Percentiles rank a stretch among this genome's conserved stretches.
phyloP scores from a whole-genome alignment of 2,888 invertebrate species.

The Papilio elwesi region DNA sequence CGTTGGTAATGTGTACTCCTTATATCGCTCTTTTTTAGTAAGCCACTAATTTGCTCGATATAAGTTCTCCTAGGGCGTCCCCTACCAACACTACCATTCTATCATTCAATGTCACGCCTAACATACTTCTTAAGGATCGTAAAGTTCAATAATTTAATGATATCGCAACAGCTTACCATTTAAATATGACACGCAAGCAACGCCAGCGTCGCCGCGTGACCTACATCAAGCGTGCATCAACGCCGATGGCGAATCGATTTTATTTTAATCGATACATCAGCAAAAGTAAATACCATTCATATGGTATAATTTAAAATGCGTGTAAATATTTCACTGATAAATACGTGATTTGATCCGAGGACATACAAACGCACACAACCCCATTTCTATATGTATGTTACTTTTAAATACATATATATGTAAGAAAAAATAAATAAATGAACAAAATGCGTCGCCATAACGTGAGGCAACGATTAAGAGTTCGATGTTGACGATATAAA shows the following conservation, averaged over 20 bases:
- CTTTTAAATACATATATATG: not conserved
- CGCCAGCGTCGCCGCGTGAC: not conserved
- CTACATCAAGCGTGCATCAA: not conserved
- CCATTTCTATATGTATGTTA: not conserved
- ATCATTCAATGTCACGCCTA: no score
- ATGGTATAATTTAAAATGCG: not conserved
- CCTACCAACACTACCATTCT: no score
- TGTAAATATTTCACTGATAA: constrained; percentile 9
- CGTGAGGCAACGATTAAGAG: no score
- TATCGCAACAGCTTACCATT: not conserved
- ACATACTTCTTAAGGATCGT: no score
- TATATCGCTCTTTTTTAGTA: no score
- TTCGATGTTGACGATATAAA: no score
- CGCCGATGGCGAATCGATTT: not conserved
- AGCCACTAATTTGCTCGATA: no score
- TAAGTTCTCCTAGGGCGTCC: no score
- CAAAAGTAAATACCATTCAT: not conserved
- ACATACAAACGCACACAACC: not conserved
- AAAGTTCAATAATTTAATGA: not conserved
- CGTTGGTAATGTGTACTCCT: no score
- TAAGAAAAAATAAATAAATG: not conserved
- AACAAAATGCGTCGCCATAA: no score
- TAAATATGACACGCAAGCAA: not conserved
- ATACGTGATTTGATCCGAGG: not conserved
- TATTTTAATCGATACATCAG: not conserved